Conservation (phyloP, 2,797 vertebrate genomes). For the Xiphophorus birchmanni region DNA sequence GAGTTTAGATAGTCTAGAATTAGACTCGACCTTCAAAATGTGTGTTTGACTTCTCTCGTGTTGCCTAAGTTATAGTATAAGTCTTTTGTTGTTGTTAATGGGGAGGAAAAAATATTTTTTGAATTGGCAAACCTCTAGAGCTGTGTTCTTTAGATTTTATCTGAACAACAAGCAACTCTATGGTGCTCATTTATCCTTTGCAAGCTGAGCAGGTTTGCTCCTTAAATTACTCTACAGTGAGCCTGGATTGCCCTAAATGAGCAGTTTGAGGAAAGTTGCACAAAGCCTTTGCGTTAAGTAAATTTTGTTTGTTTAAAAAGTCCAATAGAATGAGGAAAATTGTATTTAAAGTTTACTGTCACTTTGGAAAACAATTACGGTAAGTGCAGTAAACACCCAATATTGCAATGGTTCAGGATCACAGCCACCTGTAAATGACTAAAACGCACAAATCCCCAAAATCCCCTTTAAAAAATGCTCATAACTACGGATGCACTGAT, state of each 20-base stretch:
- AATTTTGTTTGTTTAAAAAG: neutral
- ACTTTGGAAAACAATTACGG: neutral
- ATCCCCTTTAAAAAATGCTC: neutral
- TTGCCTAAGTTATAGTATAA: neutral
- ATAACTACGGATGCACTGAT: neutral
- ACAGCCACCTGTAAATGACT: neutral
- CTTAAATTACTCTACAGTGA: neutral
- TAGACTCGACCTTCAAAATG: slow-evolving; percentile 44
- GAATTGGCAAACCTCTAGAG: neutral
- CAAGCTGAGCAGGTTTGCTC: neutral
- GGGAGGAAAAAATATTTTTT: neutral
- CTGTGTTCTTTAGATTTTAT: neutral
- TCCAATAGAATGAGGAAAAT: neutral
- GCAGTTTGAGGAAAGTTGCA: neutral
- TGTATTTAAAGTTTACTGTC: neutral
- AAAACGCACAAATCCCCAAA: neutral
- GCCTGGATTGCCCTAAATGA: neutral
- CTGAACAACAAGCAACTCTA: neutral
- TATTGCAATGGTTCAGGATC: neutral
- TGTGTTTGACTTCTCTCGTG: slow-evolving; percentile 22
- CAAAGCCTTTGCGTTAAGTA: neutral
- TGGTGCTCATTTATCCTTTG: neutral
- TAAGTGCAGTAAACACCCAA: too few relatives aligned
- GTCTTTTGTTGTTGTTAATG: neutral
- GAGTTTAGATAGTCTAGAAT: slow-evolving; percentile 37